Evolutionary conservation across 2,113 vertebrate species (phyloP).

Genomic region (Bothrops jararaca): DNA sequence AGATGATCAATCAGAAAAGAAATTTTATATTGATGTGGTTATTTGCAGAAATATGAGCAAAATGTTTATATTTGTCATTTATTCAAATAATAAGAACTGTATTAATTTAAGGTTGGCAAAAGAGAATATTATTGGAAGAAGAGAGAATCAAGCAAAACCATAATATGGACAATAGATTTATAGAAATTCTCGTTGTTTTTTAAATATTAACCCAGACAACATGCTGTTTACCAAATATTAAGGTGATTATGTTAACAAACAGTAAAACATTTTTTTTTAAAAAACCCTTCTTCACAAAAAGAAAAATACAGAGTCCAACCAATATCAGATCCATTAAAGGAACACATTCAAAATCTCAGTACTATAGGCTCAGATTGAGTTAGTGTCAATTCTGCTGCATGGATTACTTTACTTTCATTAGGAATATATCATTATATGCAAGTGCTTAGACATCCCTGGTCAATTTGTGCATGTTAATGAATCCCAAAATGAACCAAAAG

Average conservation of each 20-base stretch:
- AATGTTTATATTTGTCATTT: no score
- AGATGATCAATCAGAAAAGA: no score
- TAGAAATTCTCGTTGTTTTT: no score
- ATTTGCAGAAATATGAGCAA: no score
- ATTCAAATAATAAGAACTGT: no score
- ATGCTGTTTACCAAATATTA: no score
- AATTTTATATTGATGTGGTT: no score
- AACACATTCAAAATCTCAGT: background rate
- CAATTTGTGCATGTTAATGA: background rate
- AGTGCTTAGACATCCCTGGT: background rate
- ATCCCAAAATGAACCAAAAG: background rate
- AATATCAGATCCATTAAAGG: background rate
- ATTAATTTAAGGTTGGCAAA: no score
- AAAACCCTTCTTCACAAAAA: background rate
- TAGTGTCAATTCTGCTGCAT: background rate
- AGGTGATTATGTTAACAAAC: background rate
- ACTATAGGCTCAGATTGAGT: background rate
- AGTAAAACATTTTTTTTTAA: background rate
- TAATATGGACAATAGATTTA: no score
- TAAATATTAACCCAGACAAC: no score
- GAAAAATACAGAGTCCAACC: background rate
- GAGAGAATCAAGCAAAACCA: no score
- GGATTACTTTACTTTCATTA: background rate
- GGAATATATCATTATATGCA: background rate
- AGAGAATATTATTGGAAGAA: no score